Percentiles rank a stretch among this genome's conserved stretches.
Conservation (phyloP, 2,113 vertebrate genomes). For the Oxyruncus cristatus region DNA sequence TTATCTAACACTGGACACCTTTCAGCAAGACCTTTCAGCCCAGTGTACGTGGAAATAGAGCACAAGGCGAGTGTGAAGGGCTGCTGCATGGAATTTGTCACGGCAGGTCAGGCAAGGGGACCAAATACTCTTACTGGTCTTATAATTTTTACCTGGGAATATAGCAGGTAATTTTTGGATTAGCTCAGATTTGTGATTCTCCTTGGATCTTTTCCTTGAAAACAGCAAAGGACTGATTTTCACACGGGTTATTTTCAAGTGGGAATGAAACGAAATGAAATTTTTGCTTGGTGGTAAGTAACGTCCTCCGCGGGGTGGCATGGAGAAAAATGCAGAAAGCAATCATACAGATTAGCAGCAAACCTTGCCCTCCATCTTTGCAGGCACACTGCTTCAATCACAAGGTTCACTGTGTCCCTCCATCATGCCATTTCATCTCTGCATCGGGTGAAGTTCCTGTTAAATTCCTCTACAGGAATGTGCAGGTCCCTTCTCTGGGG, state of each 20-base stretch:
- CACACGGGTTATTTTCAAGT: neutral
- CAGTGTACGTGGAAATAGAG: neutral
- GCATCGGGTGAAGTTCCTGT: too few relatives aligned
- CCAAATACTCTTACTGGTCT: neutral
- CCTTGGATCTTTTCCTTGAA: neutral
- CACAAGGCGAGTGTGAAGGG: neutral
- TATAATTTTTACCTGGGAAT: neutral
- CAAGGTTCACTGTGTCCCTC: neutral
- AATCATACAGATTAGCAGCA: neutral
- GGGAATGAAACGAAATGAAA: neutral
- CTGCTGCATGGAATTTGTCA: neutral
- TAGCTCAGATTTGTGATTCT: neutral
- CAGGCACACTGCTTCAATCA: neutral
- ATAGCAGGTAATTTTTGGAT: neutral
- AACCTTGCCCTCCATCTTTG: neutral
- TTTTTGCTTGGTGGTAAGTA: neutral
- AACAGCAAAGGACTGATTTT: neutral
- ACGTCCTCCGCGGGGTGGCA: neutral
- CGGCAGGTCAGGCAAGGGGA: neutral
- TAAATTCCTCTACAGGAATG: neutral
- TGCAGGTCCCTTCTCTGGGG: neutral
- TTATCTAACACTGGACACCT: neutral
- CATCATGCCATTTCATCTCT: neutral
- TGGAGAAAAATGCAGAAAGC: neutral
- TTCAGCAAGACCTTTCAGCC: conserved; percentile 5